phyloP scores from a whole-genome alignment of 37 sponge, comb jelly and placozoan species.

The Beroe ovata region DNA sequence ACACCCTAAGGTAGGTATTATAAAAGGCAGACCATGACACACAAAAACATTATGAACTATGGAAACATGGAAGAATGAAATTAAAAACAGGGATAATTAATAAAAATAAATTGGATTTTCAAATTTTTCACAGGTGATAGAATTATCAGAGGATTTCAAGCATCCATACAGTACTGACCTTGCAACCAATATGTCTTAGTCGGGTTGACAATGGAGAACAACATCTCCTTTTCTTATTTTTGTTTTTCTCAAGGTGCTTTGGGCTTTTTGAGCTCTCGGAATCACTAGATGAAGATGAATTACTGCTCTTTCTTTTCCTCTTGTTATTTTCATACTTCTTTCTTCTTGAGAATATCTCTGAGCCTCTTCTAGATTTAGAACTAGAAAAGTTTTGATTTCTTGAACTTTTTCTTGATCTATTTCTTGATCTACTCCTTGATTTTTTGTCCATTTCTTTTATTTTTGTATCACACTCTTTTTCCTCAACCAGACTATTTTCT shows the following conservation, averaged over 20 bases:
- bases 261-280: neutral
- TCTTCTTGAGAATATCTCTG: neutral
- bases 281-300: slow-evolving; percentile 1
- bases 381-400: neutral
- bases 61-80: too few relatives aligned
- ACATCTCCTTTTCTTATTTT: neutral
- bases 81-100: too few relatives aligned
- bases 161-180: neutral
- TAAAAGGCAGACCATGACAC: too few relatives aligned
- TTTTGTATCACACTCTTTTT: neutral
- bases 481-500: neutral
- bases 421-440: slow-evolving; percentile 5
- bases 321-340: neutral
- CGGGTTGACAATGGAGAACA: neutral
- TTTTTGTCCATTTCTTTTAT: too few relatives aligned
- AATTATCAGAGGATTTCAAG: slow-evolving; percentile 2
- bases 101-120: too few relatives aligned
- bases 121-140: neutral
- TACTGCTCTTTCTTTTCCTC: neutral
- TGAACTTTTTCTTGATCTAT: neutral
- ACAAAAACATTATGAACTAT: too few relatives aligned
- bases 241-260: too few relatives aligned
- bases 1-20: too few relatives aligned
- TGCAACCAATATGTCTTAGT: slow-evolving; percentile 1
- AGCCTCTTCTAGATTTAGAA: neutral